These are phyloP conservation scores for Nemurella pictetii DNA, from an alignment of 2,888 invertebrate genomes.

Conservation along the genomic window DNA sequence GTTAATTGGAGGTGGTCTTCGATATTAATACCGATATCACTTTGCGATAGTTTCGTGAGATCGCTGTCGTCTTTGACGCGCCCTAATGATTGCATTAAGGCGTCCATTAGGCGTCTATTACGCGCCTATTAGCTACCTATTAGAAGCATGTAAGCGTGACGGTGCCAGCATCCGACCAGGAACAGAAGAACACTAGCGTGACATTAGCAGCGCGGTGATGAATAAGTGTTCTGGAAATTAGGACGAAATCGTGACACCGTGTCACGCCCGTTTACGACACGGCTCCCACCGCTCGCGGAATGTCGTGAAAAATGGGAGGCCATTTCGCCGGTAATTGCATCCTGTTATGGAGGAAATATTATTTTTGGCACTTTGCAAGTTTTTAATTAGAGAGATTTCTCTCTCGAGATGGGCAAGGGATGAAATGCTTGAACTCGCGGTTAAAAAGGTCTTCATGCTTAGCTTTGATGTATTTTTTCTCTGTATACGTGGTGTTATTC, in stretches of 20 bases:
- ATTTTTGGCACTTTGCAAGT: not conserved
- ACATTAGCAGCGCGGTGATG: not conserved
- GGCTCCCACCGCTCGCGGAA: not conserved
- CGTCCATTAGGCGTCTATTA: not conserved
- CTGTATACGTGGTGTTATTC: not conserved
- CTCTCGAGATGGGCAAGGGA: not conserved
- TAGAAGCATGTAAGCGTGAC: not conserved
- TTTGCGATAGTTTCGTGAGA: not conserved
- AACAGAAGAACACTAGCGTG: not conserved
- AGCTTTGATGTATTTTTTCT: not conserved
- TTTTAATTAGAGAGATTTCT: not conserved
- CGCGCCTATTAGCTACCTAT: not conserved
- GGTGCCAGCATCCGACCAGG: not conserved
- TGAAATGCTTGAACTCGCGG: not conserved
- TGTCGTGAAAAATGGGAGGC: not conserved
- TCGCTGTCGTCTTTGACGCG: conserved; percentile 14
- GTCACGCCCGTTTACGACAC: not conserved
- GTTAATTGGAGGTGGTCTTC: conserved; percentile 9
- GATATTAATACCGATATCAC: conserved; percentile 13
- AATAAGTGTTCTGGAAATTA: not conserved
- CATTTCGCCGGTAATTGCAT: not conserved
- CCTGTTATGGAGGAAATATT: not conserved
- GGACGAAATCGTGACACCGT: not conserved
- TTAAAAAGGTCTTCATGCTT: not conserved
- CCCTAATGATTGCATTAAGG: not conserved